Conservation (phyloP, 2,113 vertebrate species). For the Pseudopipra pipra region DNA sequence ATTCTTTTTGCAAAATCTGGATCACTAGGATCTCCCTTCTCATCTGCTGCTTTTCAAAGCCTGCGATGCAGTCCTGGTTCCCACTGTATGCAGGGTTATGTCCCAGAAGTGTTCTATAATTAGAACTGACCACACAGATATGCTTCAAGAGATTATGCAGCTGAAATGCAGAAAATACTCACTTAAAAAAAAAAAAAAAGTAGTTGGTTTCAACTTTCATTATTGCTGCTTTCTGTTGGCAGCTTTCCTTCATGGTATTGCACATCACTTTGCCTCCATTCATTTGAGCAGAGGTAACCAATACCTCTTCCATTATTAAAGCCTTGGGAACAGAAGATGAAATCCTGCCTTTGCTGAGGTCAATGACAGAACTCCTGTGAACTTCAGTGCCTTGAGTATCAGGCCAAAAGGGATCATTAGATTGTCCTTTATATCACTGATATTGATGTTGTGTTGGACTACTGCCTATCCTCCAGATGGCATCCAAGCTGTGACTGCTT, state of each 20-base stretch:
- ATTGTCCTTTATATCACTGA: background rate
- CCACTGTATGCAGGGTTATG: background rate
- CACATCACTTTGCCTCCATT: background rate
- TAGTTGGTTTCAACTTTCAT: background rate
- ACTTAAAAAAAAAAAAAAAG: background rate
- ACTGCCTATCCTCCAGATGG: slow-evolving; percentile 47
- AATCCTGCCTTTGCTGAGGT: slow-evolving; percentile 1
- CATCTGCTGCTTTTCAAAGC: background rate
- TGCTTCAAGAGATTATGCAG: slow-evolving; percentile 11
- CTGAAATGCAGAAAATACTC: slow-evolving; percentile 14
- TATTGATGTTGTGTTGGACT: slow-evolving; percentile 16
- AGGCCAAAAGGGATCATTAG: slow-evolving; percentile 8
- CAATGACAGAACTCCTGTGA: background rate
- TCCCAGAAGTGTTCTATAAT: slow-evolving; percentile 50
- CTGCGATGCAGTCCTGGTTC: background rate
- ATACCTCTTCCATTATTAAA: slow-evolving; percentile 66
- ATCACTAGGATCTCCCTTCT: background rate
- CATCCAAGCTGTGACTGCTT: slow-evolving; percentile 32
- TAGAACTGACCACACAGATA: slow-evolving; percentile 62
- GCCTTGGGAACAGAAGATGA: slow-evolving; percentile 37
- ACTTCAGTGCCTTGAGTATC: slow-evolving; percentile 1
- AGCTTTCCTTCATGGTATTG: background rate
- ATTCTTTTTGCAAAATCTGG: background rate
- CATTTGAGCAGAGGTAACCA: slow-evolving; percentile 36
- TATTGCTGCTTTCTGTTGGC: background rate